A percentile compares a stretch with the other conserved stretches of the same genome.
phyloP scores from a whole-genome alignment of 2,888 invertebrate species.

The Lamellibrachia satsuma region DNA sequence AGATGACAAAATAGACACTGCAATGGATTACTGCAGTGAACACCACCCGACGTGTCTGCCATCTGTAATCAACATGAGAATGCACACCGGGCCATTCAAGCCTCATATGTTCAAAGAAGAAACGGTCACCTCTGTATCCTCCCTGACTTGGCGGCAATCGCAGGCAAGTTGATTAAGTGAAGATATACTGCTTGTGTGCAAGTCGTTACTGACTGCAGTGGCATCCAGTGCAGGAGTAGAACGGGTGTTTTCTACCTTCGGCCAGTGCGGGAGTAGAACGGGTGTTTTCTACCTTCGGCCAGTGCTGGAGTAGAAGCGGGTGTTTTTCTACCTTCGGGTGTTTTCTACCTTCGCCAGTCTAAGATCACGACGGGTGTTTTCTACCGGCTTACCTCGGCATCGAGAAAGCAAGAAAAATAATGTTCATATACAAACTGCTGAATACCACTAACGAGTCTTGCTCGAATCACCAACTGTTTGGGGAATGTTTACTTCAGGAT shows the following conservation, averaged over 20 bases:
- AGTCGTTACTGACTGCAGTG: conserved; percentile 17
- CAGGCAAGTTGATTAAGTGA: not conserved
- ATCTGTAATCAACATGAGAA: not conserved
- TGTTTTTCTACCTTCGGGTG: too few relatives aligned
- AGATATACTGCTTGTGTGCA: not conserved
- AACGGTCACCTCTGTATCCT: not conserved
- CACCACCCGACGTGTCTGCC: not conserved
- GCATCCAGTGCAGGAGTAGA: conserved; percentile 18
- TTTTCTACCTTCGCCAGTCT: too few relatives aligned
- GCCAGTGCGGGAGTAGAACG: not conserved
- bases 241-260: conserved; percentile 20
- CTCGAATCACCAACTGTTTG: too few relatives aligned
- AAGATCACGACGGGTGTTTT: too few relatives aligned
- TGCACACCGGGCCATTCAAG: not conserved
- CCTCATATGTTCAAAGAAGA: not conserved
- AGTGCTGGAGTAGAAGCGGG: too few relatives aligned
- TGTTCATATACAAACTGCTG: too few relatives aligned
- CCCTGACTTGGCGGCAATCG: conserved; percentile 18
- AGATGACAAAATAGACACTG: not conserved
- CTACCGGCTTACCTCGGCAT: too few relatives aligned
- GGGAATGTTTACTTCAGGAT: too few relatives aligned
- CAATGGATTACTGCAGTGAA: conserved; percentile 13
- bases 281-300: too few relatives aligned
- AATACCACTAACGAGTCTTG: too few relatives aligned
- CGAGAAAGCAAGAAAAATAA: too few relatives aligned